phyloP scores from a whole-genome alignment of 2,113 vertebrate species.

The Salvelinus namaycush region DNA sequence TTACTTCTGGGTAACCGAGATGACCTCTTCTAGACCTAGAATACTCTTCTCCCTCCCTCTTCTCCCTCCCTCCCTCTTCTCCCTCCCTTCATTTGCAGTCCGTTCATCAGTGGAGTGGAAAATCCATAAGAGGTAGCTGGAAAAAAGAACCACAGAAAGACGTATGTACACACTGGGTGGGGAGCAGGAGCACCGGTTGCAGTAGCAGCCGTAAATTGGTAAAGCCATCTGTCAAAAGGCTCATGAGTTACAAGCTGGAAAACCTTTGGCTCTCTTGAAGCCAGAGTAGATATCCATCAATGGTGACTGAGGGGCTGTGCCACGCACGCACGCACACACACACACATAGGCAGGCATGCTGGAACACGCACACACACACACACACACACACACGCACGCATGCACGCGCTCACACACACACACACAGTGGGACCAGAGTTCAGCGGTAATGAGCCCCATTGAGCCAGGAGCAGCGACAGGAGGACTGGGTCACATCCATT shows the following conservation, averaged over 20 bases:
- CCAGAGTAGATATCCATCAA: conserved; percentile 71
- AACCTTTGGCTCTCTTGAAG: conserved; percentile 58
- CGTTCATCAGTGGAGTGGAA: conserved; percentile 54
- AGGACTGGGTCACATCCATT: conserved; percentile 13
- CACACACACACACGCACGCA: no score
- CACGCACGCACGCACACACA: conserved; percentile 32
- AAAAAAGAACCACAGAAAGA: conserved; percentile 63
- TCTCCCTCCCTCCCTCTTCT: conserved; percentile 27
- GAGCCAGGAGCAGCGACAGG: no score
- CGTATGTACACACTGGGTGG: conserved; percentile 25
- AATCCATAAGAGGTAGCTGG: conserved; percentile 63
- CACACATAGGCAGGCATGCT: conserved; percentile 3
- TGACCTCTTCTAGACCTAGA: no score
- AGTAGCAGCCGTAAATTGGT: conserved; percentile 70
- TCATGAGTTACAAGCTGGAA: conserved; percentile 71
- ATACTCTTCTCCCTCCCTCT: conserved; percentile 18
- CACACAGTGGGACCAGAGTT: no score
- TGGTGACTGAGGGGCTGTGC: conserved; percentile 64
- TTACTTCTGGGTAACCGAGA: no score
- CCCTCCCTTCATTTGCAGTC: not conserved
- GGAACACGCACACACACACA: not conserved
- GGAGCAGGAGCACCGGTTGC: conserved; percentile 56
- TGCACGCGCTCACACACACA: no score
- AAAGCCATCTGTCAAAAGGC: conserved; percentile 66
- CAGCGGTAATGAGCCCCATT: conserved; percentile 17